Evolutionary conservation across 2,888 invertebrate genomes (phyloP), one percentile per base, ranked within the genome.

Genomic region (Drosophila gaucha): DNA sequence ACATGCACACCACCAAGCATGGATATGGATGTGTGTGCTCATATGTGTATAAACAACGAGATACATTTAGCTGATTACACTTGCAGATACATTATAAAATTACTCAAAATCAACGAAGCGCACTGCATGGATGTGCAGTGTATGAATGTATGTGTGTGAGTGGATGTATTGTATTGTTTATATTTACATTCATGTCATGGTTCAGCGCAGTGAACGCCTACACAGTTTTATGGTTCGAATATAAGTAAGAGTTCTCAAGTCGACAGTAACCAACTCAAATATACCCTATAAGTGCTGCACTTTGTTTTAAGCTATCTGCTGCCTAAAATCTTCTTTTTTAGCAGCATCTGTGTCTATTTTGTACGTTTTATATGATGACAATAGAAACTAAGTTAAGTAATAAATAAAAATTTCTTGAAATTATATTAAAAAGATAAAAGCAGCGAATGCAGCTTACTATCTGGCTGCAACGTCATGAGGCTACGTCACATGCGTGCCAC

Each of bases 101-200:
- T 62, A 84, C 80, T 86, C 30, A 52, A 66, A 86, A 47, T 65
- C 83, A 85, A 35, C 88, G 72, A 86, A 87, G 83, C 83, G 86
- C 74, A 67, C 8, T 67, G 49, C 51, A 79, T 64, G 22, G 31
- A 35, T 59, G n/a, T 46, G 41, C 26, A 36, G 26, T 38, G 18
- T 28, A 14, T 59, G 6, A 31, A 16, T 35, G 8, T 18, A 12
- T 46, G 35, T 36, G 18, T 38, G n/a, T 49, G 16, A 30, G 9
- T 30, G 31, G 31, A n/a, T 41, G 16, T 26, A 26, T 43, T 43
- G 26, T 16, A n/a, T 33, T 33, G 20, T 51, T 26, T 46, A 31
- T 55, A 65, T 79, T 69, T 59, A 54, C 60, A 70, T 66, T 60
- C 58, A 51, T 67, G 84, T 77, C 71, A 86, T 74, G 80, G 87